These are phyloP conservation scores for Melangyna quadrimaculata DNA, from an alignment of 2,888 invertebrate species.

Conservation along the genomic window DNA sequence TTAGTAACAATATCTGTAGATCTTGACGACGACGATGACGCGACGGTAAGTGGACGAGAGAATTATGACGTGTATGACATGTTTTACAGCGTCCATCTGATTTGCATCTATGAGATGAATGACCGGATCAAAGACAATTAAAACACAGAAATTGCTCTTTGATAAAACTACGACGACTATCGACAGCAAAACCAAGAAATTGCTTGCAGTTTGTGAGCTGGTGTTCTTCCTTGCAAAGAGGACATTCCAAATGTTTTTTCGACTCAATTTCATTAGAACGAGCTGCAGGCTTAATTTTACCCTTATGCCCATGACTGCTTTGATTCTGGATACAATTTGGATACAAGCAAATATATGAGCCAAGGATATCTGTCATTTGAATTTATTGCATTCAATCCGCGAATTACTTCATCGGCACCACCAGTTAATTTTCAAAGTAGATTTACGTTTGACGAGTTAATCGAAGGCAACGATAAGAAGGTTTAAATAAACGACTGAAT, in stretches of 20 bases:
- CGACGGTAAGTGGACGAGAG: not conserved
- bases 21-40: not conserved
- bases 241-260: not conserved
- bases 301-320: constrained; percentile 21
- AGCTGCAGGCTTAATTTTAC: not conserved
- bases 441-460: not conserved
- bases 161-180: constrained; percentile 5
- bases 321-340: constrained; percentile 27
- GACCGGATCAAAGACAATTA: constrained; percentile 1
- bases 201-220: constrained; percentile 1
- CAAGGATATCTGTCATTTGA: constrained; percentile 38
- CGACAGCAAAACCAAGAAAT: constrained; percentile 7
- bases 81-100: not conserved
- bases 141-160: constrained; percentile 3
- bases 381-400: constrained; percentile 30
- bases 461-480: not conserved
- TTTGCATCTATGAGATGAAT: not conserved
- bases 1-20: not conserved
- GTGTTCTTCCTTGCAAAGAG: constrained; percentile 32
- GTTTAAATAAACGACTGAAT: constrained; percentile 19
- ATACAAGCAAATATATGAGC: constrained; percentile 26
- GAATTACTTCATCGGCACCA: constrained; percentile 46
- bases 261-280: constrained; percentile 32
- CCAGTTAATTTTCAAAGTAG: constrained; percentile 1
- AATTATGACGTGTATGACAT: constrained; percentile 7